A percentile compares a stretch with the other conserved stretches of the same genome.
Conservation (phyloP, 2,113 vertebrate species). For the Ictalurus punctatus region DNA sequence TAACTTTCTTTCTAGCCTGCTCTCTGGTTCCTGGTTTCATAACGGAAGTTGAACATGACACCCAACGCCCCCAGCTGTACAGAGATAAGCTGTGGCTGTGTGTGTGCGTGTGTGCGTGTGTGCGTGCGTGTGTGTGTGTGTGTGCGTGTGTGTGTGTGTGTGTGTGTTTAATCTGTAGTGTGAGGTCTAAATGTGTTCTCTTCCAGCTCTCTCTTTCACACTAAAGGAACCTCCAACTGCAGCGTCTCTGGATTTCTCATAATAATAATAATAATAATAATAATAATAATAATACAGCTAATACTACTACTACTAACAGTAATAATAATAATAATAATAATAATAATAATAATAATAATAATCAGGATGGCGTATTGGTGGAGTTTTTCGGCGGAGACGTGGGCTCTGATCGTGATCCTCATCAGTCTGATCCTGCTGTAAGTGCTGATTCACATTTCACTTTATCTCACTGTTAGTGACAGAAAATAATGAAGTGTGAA, state of each 20-base stretch:
- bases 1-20: too few relatives aligned
- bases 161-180: background rate
- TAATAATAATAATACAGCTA: too few relatives aligned
- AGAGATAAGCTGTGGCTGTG: background rate
- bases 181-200: background rate
- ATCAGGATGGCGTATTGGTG: background rate
- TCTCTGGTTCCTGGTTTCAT: too few relatives aligned
- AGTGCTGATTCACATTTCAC: slow-evolving; percentile 47
- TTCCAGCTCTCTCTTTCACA: background rate
- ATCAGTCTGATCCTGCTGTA: slow-evolving; percentile 61
- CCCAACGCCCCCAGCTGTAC: too few relatives aligned
- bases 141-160: background rate
- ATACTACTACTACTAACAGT: background rate
- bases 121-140: background rate
- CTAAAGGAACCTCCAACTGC: background rate
- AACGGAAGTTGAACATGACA: too few relatives aligned
- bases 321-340: background rate
- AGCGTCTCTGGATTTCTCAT: background rate
- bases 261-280: background rate
- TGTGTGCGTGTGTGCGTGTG: background rate
- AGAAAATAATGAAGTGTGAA: background rate
- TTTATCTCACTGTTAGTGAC: background rate
- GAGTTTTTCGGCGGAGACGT: slow-evolving; percentile 44
- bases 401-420: slow-evolving; percentile 45
- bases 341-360: too few relatives aligned